phyloP scores from a whole-genome alignment of 1,140 invertebrate species.

The Olivierus martensii region DNA sequence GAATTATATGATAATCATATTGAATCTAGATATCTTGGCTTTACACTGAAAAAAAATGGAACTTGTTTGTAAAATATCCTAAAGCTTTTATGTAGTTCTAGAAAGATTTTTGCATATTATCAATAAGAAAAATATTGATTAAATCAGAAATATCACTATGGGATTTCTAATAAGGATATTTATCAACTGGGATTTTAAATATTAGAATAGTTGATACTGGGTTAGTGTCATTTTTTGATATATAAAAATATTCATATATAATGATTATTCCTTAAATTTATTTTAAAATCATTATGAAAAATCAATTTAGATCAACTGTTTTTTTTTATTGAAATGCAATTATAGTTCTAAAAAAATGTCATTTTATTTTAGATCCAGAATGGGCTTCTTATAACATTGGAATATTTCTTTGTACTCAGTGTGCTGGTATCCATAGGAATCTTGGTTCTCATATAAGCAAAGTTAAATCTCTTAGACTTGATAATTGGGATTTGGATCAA shows the following conservation, averaged over 20 bases:
- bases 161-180: too few species aligned
- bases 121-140: too few species aligned
- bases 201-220: too few species aligned
- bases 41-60: too few species aligned
- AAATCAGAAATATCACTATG: too few species aligned
- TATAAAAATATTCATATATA: background rate
- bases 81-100: too few species aligned
- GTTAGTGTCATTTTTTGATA: background rate
- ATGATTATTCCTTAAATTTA: background rate
- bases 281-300: background rate
- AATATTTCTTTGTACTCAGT: conserved; percentile 71
- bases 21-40: too few species aligned
- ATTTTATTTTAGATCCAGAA: conserved; percentile 47
- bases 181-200: too few species aligned
- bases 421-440: conserved; percentile 63
- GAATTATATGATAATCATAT: too few species aligned
- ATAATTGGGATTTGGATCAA: conserved; percentile 44
- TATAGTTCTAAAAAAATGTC: background rate
- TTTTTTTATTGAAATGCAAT: background rate
- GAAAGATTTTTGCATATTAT: too few species aligned
- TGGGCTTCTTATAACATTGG: conserved; percentile 86
- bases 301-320: background rate
- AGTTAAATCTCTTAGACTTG: conserved; percentile 71
- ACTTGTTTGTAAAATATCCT: too few species aligned
- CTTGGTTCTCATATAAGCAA: conserved; percentile 77